These are phyloP conservation scores for Adineta ricciae DNA, from an alignment of 2,888 invertebrate genomes.

Conservation along the genomic window DNA sequence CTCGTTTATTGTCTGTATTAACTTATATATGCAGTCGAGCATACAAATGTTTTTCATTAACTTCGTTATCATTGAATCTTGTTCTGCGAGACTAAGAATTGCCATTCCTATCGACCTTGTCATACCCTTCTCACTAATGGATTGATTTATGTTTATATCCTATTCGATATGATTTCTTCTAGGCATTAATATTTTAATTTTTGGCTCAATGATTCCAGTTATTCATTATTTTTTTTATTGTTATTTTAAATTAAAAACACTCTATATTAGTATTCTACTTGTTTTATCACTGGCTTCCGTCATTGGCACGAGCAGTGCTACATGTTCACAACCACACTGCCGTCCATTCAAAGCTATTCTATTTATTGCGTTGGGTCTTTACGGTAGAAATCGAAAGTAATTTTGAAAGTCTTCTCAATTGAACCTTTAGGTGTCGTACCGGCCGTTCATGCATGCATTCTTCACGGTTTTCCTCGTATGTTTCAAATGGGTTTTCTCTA, in stretches of 20 bases:
- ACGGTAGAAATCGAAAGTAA: background rate
- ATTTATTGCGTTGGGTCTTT: conserved; percentile 5
- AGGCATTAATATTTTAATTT: conserved; percentile 95
- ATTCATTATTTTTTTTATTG: conserved; percentile 98
- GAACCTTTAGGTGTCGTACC: background rate
- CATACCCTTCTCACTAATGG: too few species aligned
- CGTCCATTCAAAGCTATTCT: conserved; percentile 19
- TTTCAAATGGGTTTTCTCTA: conserved; percentile 2
- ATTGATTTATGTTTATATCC: too few species aligned
- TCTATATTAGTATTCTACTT: conserved; percentile 79
- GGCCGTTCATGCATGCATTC: conserved; percentile 13
- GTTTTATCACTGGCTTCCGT: conserved; percentile 82
- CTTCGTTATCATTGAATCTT: too few species aligned
- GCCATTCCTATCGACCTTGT: too few species aligned
- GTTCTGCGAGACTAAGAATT: too few species aligned
- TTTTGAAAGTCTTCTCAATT: background rate
- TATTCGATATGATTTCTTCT: conserved; percentile 35
- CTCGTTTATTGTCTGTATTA: too few species aligned
- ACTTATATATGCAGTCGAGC: too few species aligned
- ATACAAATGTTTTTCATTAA: too few species aligned
- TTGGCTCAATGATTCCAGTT: conserved; percentile 99
- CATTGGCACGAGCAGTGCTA: conserved; percentile 54
- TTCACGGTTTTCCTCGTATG: background rate
- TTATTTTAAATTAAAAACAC: conserved; percentile 79
- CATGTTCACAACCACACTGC: background rate